These are phyloP conservation scores for Ianthella basta DNA, from an alignment of 37 sponge, comb jelly and placozoan genomes.

Conservation along the genomic window DNA sequence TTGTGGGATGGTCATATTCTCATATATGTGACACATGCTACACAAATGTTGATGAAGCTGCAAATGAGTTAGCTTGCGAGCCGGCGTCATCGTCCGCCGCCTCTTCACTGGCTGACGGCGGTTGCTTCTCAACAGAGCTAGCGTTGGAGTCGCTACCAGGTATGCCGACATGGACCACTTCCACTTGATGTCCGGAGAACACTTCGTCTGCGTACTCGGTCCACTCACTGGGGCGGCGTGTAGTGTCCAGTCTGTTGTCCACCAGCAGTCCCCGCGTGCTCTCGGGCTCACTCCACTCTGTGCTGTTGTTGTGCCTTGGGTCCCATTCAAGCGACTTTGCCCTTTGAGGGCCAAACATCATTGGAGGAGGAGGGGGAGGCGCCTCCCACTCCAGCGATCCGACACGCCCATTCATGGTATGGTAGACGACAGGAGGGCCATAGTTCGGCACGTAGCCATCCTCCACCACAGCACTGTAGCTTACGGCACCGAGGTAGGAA, in stretches of 20 bases:
- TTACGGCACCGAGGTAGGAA: not conserved
- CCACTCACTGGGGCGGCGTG: constrained; percentile 3
- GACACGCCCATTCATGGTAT: too few relatives aligned
- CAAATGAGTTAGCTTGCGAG: not conserved
- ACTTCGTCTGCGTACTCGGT: not conserved
- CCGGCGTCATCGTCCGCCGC: not conserved
- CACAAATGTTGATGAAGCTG: constrained; percentile 26
- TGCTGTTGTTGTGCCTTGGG: not conserved
- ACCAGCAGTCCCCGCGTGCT: too few relatives aligned
- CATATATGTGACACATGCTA: not conserved
- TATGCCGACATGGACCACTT: not conserved
- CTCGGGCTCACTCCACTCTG: not conserved
- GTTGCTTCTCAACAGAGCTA: constrained; percentile 1
- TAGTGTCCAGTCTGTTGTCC: not conserved
- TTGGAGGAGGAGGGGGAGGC: not conserved
- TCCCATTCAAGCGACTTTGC: constrained; percentile 20
- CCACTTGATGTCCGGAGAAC: not conserved
- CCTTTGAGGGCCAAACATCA: not conserved
- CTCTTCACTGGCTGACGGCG: not conserved
- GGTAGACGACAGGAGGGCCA: not conserved
- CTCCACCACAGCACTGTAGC: not conserved
- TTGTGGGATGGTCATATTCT: not conserved
- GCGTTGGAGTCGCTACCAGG: not conserved
- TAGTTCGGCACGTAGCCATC: not conserved
- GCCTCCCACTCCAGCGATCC: not conserved